A percentile compares a stretch with the other conserved stretches of the same genome.
Evolutionary conservation across 2,797 vertebrate genomes (phyloP).

Genomic region (Bucorvus abyssinicus): DNA sequence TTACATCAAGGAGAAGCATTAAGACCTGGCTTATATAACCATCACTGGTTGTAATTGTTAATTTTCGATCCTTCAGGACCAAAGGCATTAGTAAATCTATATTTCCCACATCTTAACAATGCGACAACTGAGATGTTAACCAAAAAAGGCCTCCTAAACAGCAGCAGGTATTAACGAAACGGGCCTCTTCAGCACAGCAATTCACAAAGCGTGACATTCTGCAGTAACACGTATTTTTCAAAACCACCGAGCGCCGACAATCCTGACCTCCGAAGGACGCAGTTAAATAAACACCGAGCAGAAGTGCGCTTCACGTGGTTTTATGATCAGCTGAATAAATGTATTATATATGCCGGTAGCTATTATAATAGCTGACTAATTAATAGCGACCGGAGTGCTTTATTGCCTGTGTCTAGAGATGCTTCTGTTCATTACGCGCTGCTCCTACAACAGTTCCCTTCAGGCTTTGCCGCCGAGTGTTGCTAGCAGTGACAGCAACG

Average conservation of each 20-base stretch:
- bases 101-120: background rate
- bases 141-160: background rate
- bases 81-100: background rate
- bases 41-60: background rate
- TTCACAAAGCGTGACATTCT: background rate
- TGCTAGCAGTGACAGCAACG: background rate
- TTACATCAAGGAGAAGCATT: background rate
- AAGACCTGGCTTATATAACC: constrained; percentile 15
- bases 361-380: constrained; percentile 11
- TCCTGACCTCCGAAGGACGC: background rate
- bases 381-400: constrained; percentile 45
- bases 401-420: constrained; percentile 13
- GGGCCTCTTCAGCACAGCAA: background rate
- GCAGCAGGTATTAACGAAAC: background rate
- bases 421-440: background rate
- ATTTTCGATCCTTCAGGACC: constrained; percentile 9
- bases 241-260: background rate
- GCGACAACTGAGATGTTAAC: background rate
- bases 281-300: background rate
- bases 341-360: background rate
- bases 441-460: background rate
- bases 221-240: background rate
- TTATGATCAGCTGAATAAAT: background rate
- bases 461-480: background rate
- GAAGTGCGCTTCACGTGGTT: background rate